Evolutionary conservation across 2,797 vertebrate genomes (phyloP).

Genomic region (Galaxias olidus): DNA sequence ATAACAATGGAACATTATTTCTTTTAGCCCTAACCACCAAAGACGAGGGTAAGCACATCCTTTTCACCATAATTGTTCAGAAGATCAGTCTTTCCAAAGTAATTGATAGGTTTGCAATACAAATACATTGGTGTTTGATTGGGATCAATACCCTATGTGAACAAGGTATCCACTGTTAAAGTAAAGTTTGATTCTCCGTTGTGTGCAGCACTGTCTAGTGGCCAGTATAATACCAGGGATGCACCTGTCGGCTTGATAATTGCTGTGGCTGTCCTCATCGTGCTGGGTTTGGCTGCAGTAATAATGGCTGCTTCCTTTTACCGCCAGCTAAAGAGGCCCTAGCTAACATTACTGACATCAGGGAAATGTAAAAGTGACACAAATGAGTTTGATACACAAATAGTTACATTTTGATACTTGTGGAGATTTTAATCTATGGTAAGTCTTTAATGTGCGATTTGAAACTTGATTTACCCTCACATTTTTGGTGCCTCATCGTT

Average conservation of each 20-base stretch:
- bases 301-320: slow-evolving; percentile 53
- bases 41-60: slow-evolving; percentile 43
- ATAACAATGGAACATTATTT: slow-evolving; percentile 39
- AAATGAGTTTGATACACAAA: slow-evolving; percentile 44
- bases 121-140: slow-evolving; percentile 3
- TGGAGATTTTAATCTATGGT: slow-evolving; percentile 52
- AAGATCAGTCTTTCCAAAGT: too few species aligned
- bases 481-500: neutral
- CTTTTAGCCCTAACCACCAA: slow-evolving; percentile 54
- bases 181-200: too few species aligned
- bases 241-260: slow-evolving; percentile 64
- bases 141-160: too few species aligned
- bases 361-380: slow-evolving; percentile 27
- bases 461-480: neutral
- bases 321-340: slow-evolving; percentile 48
- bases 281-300: slow-evolving; percentile 48
- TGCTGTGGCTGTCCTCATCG: slow-evolving; percentile 62
- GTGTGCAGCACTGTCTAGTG: slow-evolving; percentile 53
- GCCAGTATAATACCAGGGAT: slow-evolving; percentile 21
- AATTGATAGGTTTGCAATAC: neutral
- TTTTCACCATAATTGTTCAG: neutral
- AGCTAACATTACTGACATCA: slow-evolving; percentile 29
- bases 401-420: slow-evolving; percentile 40
- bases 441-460: slow-evolving; percentile 41
- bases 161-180: too few species aligned